phyloP scores from a whole-genome alignment of 1,140 invertebrate genomes.

The Chrysopa pallens region DNA sequence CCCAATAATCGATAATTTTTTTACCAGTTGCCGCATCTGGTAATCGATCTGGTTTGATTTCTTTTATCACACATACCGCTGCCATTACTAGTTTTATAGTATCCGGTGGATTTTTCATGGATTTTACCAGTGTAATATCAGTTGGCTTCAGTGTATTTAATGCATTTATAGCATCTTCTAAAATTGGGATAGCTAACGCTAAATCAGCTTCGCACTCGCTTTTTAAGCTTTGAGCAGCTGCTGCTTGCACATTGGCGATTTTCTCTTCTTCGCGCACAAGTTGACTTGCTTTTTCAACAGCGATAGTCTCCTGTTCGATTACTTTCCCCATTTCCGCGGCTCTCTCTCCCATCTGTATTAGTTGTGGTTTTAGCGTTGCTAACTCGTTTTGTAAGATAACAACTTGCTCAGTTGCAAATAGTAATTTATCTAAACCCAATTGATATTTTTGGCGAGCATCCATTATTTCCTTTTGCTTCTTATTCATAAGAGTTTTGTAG shows the following conservation, averaged over 20 bases:
- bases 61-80: conserved; percentile 84
- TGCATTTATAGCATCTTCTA: conserved; percentile 66
- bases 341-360: conserved; percentile 64
- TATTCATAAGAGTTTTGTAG: conserved; percentile 55
- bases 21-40: conserved; percentile 55
- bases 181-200: conserved; percentile 70
- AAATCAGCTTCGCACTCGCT: conserved; percentile 84
- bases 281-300: conserved; percentile 68
- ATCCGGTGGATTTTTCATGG: conserved; percentile 94
- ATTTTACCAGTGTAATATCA: conserved; percentile 89
- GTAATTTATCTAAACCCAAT: conserved; percentile 68
- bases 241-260: conserved; percentile 75
- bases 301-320: conserved; percentile 72
- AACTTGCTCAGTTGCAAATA: conserved; percentile 59
- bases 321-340: conserved; percentile 69
- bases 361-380: conserved; percentile 63
- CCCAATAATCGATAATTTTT: conserved; percentile 81
- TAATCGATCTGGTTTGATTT: conserved; percentile 64
- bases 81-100: conserved; percentile 89
- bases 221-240: conserved; percentile 64
- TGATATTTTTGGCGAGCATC: conserved; percentile 54
- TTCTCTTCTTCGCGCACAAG: conserved; percentile 77
- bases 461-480: conserved; percentile 62
- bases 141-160: conserved; percentile 84
- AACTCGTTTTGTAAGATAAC: conserved; percentile 67